Conservation (phyloP, 1,140 invertebrate species). For the Heliothis subflexa region DNA sequence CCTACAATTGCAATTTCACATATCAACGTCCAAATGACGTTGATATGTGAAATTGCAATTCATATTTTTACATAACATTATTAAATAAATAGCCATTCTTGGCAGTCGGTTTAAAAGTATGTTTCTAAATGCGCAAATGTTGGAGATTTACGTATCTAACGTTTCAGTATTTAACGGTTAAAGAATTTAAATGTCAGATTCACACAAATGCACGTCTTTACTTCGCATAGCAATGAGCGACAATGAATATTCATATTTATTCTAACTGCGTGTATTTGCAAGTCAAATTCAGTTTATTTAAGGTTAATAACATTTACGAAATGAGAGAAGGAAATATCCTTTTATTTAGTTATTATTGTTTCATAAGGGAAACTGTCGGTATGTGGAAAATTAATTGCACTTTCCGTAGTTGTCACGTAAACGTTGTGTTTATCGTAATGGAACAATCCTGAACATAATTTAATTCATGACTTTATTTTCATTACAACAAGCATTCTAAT, state of each 20-base stretch:
- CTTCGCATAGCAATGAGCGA: background rate
- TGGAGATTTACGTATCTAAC: background rate
- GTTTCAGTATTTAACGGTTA: background rate
- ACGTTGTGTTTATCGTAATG: no score
- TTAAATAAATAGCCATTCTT: no score
- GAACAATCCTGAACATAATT: no score
- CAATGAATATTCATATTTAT: conserved; percentile 12
- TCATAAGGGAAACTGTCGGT: background rate
- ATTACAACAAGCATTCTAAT: no score
- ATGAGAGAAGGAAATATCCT: conserved; percentile 28
- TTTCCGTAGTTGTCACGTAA: background rate
- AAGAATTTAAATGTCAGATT: conserved; percentile 4
- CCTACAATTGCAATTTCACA: no score
- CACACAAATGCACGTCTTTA: background rate
- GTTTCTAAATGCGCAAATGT: no score
- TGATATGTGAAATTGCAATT: no score
- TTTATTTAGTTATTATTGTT: conserved; percentile 6
- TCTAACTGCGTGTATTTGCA: conserved; percentile 12
- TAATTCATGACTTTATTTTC: no score
- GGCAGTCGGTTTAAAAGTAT: no score
- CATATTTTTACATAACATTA: no score
- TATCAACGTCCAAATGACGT: no score
- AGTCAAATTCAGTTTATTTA: conserved; percentile 22
- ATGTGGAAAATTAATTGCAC: background rate
- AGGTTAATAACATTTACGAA: conserved; percentile 26